Percentiles rank a stretch among this genome's conserved stretches.
These are phyloP conservation scores for Phaonia tiefii DNA, from an alignment of 2,888 invertebrate genomes.

Conservation along the genomic window DNA sequence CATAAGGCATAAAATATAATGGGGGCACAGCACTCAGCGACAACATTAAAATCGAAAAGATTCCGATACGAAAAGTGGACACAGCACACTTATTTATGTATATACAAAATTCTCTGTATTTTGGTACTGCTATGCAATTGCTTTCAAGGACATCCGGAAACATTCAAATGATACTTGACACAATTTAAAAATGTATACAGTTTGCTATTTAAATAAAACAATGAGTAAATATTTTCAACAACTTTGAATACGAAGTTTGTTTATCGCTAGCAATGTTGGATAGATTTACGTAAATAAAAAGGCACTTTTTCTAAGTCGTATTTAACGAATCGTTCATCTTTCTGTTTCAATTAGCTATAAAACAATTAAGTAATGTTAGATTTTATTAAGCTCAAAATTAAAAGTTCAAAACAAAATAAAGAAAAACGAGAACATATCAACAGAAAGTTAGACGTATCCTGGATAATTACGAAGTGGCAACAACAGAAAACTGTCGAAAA, in stretches of 20 bases:
- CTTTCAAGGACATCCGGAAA: too few relatives aligned
- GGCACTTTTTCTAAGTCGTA: not conserved
- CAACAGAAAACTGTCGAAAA: not conserved
- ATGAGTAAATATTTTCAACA: conserved; percentile 69
- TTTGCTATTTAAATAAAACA: too few relatives aligned
- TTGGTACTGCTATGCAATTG: too few relatives aligned
- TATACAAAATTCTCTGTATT: too few relatives aligned
- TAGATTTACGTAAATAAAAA: not conserved
- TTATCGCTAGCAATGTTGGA: conserved; percentile 24
- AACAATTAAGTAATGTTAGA: conserved; percentile 45
- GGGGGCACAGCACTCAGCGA: too few relatives aligned
- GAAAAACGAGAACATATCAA: not conserved
- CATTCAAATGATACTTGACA: too few relatives aligned
- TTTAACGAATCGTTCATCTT: not conserved
- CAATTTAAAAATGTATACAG: too few relatives aligned
- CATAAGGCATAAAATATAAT: too few relatives aligned
- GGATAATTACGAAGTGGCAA: not conserved
- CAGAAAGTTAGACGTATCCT: not conserved
- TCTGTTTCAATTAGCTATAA: not conserved
- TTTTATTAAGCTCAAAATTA: conserved; percentile 44
- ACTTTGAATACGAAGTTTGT: conserved; percentile 78
- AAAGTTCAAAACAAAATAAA: conserved; percentile 23
- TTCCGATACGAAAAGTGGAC: too few relatives aligned
- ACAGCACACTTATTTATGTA: too few relatives aligned
- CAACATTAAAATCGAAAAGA: too few relatives aligned